phyloP scores from a whole-genome alignment of 2,113 vertebrate genomes.

The Hymenochirus boettgeri region DNA sequence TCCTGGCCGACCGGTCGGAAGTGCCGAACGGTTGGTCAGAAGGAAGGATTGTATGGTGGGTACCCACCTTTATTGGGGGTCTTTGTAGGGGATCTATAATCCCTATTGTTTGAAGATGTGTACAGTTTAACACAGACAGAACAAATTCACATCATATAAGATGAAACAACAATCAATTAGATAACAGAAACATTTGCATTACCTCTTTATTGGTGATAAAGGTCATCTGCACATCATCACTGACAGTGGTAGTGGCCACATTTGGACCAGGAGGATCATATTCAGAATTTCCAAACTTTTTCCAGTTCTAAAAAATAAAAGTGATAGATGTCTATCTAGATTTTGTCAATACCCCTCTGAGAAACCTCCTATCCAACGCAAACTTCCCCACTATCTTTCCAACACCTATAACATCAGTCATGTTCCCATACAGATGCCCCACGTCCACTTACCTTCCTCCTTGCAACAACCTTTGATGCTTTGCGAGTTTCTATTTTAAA shows the following conservation, averaged over 20 bases:
- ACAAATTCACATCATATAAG: too few species aligned
- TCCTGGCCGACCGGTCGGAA: too few species aligned
- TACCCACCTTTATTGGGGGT: too few species aligned
- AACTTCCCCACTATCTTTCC: background rate
- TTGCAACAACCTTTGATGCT: conserved; percentile 90
- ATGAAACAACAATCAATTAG: too few species aligned
- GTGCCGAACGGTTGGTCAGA: too few species aligned
- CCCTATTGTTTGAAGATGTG: too few species aligned
- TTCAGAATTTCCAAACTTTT: conserved; percentile 93
- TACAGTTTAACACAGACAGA: too few species aligned
- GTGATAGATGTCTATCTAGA: background rate
- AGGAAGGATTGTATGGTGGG: too few species aligned
- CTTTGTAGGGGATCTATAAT: too few species aligned
- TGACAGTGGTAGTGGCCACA: conserved; percentile 92
- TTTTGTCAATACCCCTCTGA: too few species aligned
- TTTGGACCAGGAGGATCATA: conserved; percentile 84
- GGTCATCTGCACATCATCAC: conserved; percentile 93
- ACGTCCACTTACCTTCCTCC: conserved; percentile 77
- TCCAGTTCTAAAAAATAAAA: conserved; percentile 78
- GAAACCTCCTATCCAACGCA: too few species aligned
- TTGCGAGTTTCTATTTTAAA: conserved; percentile 92
- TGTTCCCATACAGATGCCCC: background rate
- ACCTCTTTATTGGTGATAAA: conserved; percentile 97
- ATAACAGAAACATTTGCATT: background rate
- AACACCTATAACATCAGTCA: background rate